These are phyloP conservation scores for Podilymbus podiceps DNA, from an alignment of 2,113 vertebrate genomes.

Conservation along the genomic window DNA sequence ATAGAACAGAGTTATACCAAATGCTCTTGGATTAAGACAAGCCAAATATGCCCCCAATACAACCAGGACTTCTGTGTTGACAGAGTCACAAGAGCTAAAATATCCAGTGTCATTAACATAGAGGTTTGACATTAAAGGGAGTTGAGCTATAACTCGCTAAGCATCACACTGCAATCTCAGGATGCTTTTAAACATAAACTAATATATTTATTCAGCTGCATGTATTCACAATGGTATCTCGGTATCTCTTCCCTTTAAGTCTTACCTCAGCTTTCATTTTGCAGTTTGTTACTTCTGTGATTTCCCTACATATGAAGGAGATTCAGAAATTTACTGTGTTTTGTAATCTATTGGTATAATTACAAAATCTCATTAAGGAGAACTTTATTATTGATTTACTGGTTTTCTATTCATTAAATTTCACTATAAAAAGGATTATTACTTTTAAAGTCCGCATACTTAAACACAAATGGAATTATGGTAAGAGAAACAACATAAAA, in stretches of 20 bases:
- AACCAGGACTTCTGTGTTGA: background rate
- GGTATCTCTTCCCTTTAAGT: background rate
- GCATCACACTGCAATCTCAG: background rate
- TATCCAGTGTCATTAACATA: background rate
- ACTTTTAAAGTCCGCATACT: slow-evolving; percentile 70
- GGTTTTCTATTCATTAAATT: slow-evolving; percentile 77
- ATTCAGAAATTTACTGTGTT: slow-evolving; percentile 40
- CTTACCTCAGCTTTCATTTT: slow-evolving; percentile 13
- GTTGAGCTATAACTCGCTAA: background rate
- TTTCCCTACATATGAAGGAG: slow-evolving; percentile 19
- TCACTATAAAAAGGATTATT: slow-evolving; percentile 69
- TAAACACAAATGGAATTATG: slow-evolving; percentile 66
- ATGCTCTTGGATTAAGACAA: background rate
- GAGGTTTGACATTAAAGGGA: background rate
- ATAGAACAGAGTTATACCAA: background rate
- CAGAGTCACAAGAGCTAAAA: background rate
- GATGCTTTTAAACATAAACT: background rate
- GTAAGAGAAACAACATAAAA: slow-evolving; percentile 74
- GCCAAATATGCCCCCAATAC: background rate
- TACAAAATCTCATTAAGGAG: slow-evolving; percentile 71
- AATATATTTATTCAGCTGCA: background rate
- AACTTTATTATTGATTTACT: slow-evolving; percentile 72
- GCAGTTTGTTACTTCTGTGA: slow-evolving; percentile 23
- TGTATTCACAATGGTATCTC: background rate
- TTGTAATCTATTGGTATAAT: slow-evolving; percentile 66